Base-by-base conservation (phyloP, 2,797 vertebrate species). In the Myotis myotis region DNA sequence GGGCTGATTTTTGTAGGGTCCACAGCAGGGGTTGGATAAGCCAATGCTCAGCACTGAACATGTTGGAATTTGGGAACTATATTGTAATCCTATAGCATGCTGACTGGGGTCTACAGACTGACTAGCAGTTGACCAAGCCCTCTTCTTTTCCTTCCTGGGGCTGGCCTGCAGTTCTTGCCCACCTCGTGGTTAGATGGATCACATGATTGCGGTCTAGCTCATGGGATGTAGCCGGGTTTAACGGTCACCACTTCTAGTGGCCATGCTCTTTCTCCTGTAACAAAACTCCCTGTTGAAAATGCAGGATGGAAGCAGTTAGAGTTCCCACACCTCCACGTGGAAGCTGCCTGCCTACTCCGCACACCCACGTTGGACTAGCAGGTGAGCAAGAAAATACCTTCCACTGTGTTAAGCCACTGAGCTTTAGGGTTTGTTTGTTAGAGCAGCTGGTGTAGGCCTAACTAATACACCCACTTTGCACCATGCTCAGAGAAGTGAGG, bases 381-480 rank as follows among this genome's bases (percentile, higher is more conserved):
- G 30, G 60, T 90, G 66, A 95, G 38, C n/a, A 76, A 86, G 53
- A 68, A 83, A 89, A 89, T 71, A 5, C 15, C 47, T 55, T 90
- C 23, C 16, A 51, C 28, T 30, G 11, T 30, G 57, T 30, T 66
- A 82, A 96, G 62, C 66, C 64, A 70, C 28, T 4, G 17, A 71
- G 87, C 62, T 68, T 79, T 80, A 64, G 51, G 36, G 16, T 66
- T 66, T 96, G 33, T 78, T 92, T 84, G 41, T 83, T 81, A 83
- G 30, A 95, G 66, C 44, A 66, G 19, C 44, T 92, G 55, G 36
- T 9, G 0, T 38, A 47, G 62, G 66, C 57, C 30, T 51, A 41
- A 62, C n/a, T 12, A 57, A 87, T 62, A 30, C 25, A 38, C 47
- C 44, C 23, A 55, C 85, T 82, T 78, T 76, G 25, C 20, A 36